These are phyloP conservation scores for Philereme vetulata DNA, from an alignment of 2,888 invertebrate species.

Conservation along the genomic window DNA sequence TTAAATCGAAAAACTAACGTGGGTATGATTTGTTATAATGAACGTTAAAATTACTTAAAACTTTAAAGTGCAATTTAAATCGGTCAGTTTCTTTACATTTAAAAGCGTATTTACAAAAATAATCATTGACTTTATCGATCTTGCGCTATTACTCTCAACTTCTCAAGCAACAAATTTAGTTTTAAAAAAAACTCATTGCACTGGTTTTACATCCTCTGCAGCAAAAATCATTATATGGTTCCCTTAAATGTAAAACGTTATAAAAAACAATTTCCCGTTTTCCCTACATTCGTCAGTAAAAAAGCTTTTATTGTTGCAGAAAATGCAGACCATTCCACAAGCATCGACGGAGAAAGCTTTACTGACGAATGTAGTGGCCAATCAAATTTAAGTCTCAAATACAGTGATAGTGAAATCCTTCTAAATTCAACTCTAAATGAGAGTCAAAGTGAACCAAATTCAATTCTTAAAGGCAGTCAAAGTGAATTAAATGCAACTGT, in stretches of 20 bases:
- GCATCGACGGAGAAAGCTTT: slow-evolving; percentile 27
- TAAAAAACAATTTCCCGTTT: background rate
- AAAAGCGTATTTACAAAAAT: too few species aligned
- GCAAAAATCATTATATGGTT: background rate
- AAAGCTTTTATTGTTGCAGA: slow-evolving; percentile 34
- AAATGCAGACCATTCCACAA: slow-evolving; percentile 21
- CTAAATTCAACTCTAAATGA: background rate
- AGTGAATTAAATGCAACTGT: slow-evolving; percentile 3
- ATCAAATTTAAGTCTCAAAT: slow-evolving; percentile 3
- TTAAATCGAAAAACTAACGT: background rate
- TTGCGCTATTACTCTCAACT: too few species aligned
- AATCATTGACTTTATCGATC: too few species aligned
- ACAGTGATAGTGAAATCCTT: slow-evolving; percentile 11
- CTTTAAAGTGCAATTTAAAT: too few species aligned
- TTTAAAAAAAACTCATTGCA: background rate
- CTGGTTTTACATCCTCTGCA: background rate
- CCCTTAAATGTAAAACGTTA: background rate
- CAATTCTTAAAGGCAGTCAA: background rate
- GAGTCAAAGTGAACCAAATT: background rate
- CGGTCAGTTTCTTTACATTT: too few species aligned
- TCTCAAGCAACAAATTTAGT: background rate
- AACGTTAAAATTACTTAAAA: background rate
- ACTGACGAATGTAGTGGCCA: slow-evolving; percentile 27
- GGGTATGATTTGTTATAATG: slow-evolving; percentile 12
- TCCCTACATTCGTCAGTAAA: slow-evolving; percentile 29